Evolutionary conservation across 2,113 vertebrate species (phyloP).

Genomic region (Callorhinus ursinus): DNA sequence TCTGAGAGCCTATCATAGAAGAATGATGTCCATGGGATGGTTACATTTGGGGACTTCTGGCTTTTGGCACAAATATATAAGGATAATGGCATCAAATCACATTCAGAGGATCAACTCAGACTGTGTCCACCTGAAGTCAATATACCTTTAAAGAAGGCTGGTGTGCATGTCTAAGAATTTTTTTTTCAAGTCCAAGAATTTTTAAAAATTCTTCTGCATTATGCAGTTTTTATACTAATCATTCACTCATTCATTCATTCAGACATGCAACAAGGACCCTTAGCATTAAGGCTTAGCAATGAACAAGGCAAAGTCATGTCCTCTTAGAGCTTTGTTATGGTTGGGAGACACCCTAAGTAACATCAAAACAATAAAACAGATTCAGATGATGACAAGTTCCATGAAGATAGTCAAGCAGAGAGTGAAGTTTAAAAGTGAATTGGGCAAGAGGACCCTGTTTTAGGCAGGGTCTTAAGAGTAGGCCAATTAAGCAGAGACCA

Average conservation of each 20-base stretch:
- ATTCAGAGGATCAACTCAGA: background rate
- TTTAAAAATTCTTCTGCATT: background rate
- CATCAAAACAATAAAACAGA: background rate
- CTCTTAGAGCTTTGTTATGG: fast-evolving
- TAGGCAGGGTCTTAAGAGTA: background rate
- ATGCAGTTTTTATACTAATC: background rate
- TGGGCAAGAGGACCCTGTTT: background rate
- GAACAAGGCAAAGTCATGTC: background rate
- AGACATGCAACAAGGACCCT: background rate
- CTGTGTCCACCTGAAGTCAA: background rate
- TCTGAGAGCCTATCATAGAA: background rate
- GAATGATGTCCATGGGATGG: too few relatives aligned
- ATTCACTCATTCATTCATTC: background rate
- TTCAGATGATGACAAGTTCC: background rate
- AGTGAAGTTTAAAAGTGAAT: background rate
- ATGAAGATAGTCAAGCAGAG: background rate
- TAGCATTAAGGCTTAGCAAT: background rate
- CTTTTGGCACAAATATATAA: background rate
- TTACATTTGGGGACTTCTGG: background rate
- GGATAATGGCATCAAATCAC: background rate
- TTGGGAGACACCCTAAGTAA: background rate
- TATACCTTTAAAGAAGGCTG: background rate
- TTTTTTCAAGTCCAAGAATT: background rate
- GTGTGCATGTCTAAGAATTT: background rate
- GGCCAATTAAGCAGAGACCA: background rate